Percentiles rank a stretch among this genome's conserved stretches.
phyloP scores from a whole-genome alignment of 2,797 vertebrate species.

The Ibycter americanus region DNA sequence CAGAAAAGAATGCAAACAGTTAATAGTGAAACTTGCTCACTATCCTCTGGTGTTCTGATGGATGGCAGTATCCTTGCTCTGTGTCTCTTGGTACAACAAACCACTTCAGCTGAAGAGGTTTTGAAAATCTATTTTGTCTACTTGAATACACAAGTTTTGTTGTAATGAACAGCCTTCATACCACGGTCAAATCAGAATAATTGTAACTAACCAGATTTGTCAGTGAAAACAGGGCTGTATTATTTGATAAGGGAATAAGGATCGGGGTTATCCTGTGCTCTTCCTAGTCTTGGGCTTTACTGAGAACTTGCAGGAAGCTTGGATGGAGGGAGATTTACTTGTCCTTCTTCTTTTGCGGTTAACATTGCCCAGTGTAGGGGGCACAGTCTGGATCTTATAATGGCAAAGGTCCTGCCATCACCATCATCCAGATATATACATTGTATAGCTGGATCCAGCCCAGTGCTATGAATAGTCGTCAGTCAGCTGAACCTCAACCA shows the following conservation, averaged over 20 bases:
- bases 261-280: not conserved
- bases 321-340: not conserved
- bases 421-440: no score
- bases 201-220: not conserved
- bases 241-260: not conserved
- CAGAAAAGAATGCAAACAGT: not conserved
- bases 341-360: not conserved
- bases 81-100: not conserved
- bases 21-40: not conserved
- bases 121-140: conserved; percentile 27
- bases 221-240: not conserved
- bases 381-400: not conserved
- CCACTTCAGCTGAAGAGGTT: conserved; percentile 41
- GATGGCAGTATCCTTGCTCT: not conserved
- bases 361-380: not conserved
- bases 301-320: not conserved
- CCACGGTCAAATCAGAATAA: not conserved
- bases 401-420: not conserved
- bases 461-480: not conserved
- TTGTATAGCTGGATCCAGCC: not conserved
- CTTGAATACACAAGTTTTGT: not conserved
- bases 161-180: not conserved
- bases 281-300: not conserved
- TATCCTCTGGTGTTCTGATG: not conserved
- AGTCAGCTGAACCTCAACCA: not conserved